Evolutionary conservation across 1,140 invertebrate species (phyloP), one percentile per base, ranked within the genome.

Genomic region (Tetramorium simillimum): DNA sequence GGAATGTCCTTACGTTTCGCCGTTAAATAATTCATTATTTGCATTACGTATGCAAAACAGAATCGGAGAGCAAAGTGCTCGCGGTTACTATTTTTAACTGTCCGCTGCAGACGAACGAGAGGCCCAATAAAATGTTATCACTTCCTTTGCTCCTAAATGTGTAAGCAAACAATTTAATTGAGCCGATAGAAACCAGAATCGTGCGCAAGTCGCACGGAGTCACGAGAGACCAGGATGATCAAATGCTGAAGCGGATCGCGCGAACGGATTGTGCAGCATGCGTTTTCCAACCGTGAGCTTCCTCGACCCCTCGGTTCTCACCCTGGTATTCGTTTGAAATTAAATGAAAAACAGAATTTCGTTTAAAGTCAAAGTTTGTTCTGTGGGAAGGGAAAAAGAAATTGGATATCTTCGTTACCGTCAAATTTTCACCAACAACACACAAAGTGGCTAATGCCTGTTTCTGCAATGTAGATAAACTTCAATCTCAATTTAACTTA

Each of bases 91-190:
- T 84, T 84, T 84, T 37, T 84, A 84, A 73, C 24, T 70, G 18
- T 84, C n/a, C 43, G 46, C 70, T 84, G 24, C 69, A 28, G 33
- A 33, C n/a, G 56, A 75, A 75, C 72, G 14, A 81, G 16, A 28
- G 21, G 16, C 21, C 40, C 69, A 73, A 73, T 84, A 84, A 84
- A 84, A 75, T 46, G 53, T 73, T 82, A 84, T 70, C 46, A 53
- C 73, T 84, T 84, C 69, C 28, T 84, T 84, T 84, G 53, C 37
- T 56, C 60, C 53, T 84, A 75, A 60, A 84, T 84, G 18, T 84
- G 28, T 84, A 84, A 75, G 80, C 53, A 84, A 84, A 84, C 56
- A 84, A 84, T 84, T 75, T 84, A 84, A 73, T 75, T 84, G 80
- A 84, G 80, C 53, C 40, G 80, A 84, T 84, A 73, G 28, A 84